Conservation (phyloP, 2,113 vertebrate genomes). For the Callocephalon fimbriatum region DNA sequence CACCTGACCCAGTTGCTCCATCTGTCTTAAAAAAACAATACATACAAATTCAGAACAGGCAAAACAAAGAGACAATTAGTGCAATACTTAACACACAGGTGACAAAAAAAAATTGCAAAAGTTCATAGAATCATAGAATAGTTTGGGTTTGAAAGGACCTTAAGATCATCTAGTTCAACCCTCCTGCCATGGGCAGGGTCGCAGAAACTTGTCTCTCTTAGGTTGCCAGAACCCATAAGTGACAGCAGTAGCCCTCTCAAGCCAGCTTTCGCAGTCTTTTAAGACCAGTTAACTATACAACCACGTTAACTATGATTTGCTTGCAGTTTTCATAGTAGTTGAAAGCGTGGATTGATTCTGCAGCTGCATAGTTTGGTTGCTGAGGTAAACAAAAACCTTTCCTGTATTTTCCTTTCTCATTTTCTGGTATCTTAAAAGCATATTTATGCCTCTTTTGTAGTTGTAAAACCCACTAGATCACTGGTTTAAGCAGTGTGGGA, state of each 20-base stretch:
- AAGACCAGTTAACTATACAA: not conserved
- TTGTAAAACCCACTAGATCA: not conserved
- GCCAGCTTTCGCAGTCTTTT: not conserved
- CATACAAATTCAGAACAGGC: not conserved
- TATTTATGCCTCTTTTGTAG: not conserved
- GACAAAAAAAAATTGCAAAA: not conserved
- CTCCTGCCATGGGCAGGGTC: not conserved
- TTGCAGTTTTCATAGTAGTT: not conserved
- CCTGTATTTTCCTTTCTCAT: not conserved
- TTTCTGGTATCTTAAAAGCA: not conserved
- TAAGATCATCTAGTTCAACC: not conserved
- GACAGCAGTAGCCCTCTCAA: not conserved
- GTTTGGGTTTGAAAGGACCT: not conserved
- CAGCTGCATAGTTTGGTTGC: not conserved
- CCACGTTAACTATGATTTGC: not conserved
- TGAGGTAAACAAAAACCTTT: not conserved
- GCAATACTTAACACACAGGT: not conserved
- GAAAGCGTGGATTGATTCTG: not conserved
- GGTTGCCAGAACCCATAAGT: not conserved
- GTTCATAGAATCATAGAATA: not conserved
- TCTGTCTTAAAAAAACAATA: not conserved
- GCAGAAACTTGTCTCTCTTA: not conserved
- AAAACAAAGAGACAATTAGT: not conserved
- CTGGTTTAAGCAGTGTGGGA: not conserved
- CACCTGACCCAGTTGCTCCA: accelerated